Evolutionary conservation across 2,888 invertebrate species (phyloP), one percentile per base, ranked within the genome.

Genomic region (Thelaira solivaga): DNA sequence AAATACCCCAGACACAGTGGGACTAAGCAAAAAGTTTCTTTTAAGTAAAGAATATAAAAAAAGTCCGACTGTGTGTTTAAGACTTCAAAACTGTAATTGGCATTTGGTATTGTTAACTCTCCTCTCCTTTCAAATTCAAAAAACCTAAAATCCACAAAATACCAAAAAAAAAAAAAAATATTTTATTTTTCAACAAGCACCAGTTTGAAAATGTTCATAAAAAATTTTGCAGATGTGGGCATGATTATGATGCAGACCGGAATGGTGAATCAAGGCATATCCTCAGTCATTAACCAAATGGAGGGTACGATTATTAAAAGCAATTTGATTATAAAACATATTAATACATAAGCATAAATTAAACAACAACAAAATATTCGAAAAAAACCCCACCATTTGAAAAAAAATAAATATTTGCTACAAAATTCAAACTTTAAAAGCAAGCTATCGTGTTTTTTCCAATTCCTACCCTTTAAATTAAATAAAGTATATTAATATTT

Each of bases 181-280:
- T 36, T 59, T 20, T 13, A 67, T 45, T 64, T 51, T 34, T 7
- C 43, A 64, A 47, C 41, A 22, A 76, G 79, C 76, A 80, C 59
- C 18, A 39, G 72, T 81, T 72, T 74, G 76, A 78, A 81, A 73
- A 75, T 77, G 51, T 71, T 80, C 77, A 82, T 86, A 83, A 82
- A 86, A 80, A 84, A 83, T 86, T 84, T 89, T 89, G 84, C 96
- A 96, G 96, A 96, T 96, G 96, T 96, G 91, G 96, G 96, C 92
- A 96, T 96, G 96, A 95, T 96, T 93, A 95, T 96, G 96, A 95
- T 96, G 95, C 95, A 96, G 94, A 93, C 95, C 90, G 96, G 96
- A 92, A 96, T 96, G 96, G 95, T 96, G 93, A 96, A 95, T 93
- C 94, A 95, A 92, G 93, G 92, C 90, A 91, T 93, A 91, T 95